These are phyloP conservation scores for Steinernema hermaphroditum DNA, from an alignment of 2,888 invertebrate species.

Conservation along the genomic window DNA sequence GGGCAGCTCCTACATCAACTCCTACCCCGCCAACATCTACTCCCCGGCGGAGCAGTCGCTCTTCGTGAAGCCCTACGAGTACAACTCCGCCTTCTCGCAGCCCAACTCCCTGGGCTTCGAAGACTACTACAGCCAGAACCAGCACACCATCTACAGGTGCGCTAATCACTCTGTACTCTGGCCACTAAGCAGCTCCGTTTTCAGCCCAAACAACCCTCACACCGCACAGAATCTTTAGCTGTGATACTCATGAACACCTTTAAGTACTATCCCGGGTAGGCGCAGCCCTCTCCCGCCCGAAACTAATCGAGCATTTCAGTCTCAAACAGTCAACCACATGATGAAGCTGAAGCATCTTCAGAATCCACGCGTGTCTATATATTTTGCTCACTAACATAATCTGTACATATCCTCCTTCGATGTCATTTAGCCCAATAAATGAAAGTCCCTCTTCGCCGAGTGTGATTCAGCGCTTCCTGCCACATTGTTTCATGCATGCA, in stretches of 20 bases:
- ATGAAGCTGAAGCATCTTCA: constrained; percentile 28
- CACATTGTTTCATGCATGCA: constrained; percentile 28
- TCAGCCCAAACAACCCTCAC: constrained; percentile 21
- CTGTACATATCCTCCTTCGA: constrained; percentile 9
- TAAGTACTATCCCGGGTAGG: constrained; percentile 15
- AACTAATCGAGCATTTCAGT: constrained; percentile 2
- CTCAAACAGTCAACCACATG: neutral
- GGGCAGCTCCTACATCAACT: neutral
- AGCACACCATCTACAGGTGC: constrained; percentile 16
- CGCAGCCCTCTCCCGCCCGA: neutral
- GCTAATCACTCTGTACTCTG: neutral
- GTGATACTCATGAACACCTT: constrained; percentile 10
- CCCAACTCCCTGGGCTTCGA: neutral
- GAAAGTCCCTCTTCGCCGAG: neutral
- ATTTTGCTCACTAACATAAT: constrained; percentile 28
- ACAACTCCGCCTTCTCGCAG: constrained; percentile 18
- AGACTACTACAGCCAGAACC: constrained; percentile 21
- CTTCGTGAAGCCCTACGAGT: constrained; percentile 10
- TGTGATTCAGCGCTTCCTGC: constrained; percentile 22
- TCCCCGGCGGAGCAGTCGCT: neutral
- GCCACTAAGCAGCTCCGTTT: neutral
- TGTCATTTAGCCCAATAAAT: neutral
- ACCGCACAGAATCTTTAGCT: constrained; percentile 24
- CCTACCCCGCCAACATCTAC: constrained; percentile 21
- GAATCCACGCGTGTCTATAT: constrained; percentile 19